These are phyloP conservation scores for Presbytis comata DNA, from an alignment of 2,797 vertebrate genomes.

Conservation along the genomic window DNA sequence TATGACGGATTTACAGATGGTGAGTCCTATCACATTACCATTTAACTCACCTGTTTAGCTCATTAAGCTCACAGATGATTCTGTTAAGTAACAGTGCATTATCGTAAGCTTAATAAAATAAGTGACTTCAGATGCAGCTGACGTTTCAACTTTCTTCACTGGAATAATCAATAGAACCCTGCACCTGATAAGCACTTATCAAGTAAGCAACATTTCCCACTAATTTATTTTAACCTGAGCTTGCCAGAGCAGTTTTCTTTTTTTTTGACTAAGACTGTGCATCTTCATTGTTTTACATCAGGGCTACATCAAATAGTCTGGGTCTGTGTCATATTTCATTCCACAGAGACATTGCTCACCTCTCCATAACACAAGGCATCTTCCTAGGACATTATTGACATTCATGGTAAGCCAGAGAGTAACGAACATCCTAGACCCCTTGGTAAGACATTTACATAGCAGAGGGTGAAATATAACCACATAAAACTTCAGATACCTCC, in stretches of 20 bases:
- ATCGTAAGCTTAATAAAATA: not conserved
- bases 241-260: not conserved
- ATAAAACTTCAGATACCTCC: not conserved
- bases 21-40: not conserved
- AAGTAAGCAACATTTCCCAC: not conserved
- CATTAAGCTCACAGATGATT: not conserved
- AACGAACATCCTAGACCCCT: not conserved
- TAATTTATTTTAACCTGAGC: not conserved
- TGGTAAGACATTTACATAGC: not conserved
- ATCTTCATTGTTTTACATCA: not conserved
- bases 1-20: not conserved
- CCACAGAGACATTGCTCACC: not conserved
- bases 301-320: not conserved
- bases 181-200: not conserved
- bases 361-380: not conserved
- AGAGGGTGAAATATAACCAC: not conserved
- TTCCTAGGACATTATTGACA: not conserved
- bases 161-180: not conserved
- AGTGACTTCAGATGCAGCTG: not conserved
- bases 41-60: not conserved
- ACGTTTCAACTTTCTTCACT: not conserved
- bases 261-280: not conserved
- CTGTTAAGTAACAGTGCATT: not conserved
- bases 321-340: not conserved
- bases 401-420: not conserved